Conservation (phyloP, 2,888 invertebrate genomes). For the Lasioglossum calceatum region DNA sequence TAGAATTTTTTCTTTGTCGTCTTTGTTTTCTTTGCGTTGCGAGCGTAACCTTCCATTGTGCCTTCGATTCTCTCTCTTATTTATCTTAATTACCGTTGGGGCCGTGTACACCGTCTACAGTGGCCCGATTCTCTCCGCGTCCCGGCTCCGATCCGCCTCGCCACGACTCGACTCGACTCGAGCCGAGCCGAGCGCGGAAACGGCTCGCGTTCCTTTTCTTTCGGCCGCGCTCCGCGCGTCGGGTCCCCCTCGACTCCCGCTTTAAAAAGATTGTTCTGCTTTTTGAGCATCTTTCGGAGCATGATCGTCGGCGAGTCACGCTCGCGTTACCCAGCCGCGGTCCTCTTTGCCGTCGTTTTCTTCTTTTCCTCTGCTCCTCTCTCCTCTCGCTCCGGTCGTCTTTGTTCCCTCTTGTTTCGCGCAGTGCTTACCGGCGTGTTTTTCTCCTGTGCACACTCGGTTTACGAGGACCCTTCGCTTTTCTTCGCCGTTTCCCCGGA, state of each 20-base stretch:
- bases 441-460: constrained; percentile 33
- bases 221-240: background rate
- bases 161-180: background rate
- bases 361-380: background rate
- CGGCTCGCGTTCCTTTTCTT: constrained; percentile 17
- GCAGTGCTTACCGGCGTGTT: constrained; percentile 37
- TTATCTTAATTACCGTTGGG: constrained; percentile 54
- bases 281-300: constrained; percentile 56
- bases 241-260: constrained; percentile 24
- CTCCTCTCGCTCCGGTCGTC: background rate
- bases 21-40: constrained; percentile 54
- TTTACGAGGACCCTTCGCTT: constrained; percentile 39
- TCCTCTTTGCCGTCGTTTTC: constrained; percentile 42
- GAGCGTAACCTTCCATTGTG: constrained; percentile 55
- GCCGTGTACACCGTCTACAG: constrained; percentile 25
- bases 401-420: constrained; percentile 47
- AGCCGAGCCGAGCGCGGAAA: background rate
- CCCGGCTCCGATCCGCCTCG: constrained; percentile 3
- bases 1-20: constrained; percentile 42
- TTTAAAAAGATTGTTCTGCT: constrained; percentile 54
- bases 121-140: constrained; percentile 12
- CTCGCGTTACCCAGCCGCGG: constrained; percentile 33
- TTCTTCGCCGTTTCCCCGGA: constrained; percentile 2
- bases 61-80: constrained; percentile 47
- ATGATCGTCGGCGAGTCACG: constrained; percentile 47